Evolutionary conservation across 2,113 vertebrate species (phyloP).

Genomic region (Onychostoma macrolepis): DNA sequence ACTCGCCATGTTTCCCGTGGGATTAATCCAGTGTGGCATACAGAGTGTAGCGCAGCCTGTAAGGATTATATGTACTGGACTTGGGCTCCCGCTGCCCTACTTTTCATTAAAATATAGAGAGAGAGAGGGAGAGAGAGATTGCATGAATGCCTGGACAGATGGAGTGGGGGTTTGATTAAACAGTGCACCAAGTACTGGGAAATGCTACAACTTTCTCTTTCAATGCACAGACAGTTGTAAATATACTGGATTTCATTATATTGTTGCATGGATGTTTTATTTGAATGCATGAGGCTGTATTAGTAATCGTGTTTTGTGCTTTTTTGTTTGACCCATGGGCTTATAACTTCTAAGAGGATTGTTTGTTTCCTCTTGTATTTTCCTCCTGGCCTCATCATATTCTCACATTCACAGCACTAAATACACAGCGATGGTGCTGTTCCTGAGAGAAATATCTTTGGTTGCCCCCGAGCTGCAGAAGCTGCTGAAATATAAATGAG

Average conservation of each 20-base stretch:
- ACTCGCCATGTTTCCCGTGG: conserved; percentile 62
- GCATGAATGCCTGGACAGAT: conserved; percentile 67
- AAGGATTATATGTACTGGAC: conserved; percentile 75
- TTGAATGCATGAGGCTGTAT: not conserved
- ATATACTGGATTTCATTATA: not conserved
- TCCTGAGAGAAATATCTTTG: conserved; percentile 49
- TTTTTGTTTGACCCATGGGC: conserved; percentile 6
- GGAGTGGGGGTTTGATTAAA: conserved; percentile 63
- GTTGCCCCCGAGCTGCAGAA: conserved; percentile 53
- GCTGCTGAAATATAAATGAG: conserved; percentile 63
- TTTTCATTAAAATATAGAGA: conserved; percentile 71
- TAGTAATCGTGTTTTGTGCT: not conserved
- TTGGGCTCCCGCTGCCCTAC: conserved; percentile 70
- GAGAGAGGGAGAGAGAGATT: conserved; percentile 38
- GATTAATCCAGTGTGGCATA: conserved; percentile 70
- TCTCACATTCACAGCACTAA: conserved; percentile 37
- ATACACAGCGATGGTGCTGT: conserved; percentile 27
- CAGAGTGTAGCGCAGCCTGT: conserved; percentile 66
- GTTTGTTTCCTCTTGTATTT: conserved; percentile 14
- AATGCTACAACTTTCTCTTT: conserved; percentile 28
- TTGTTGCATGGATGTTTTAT: conserved; percentile 4
- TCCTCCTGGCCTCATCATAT: conserved; percentile 25
- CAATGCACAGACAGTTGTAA: conserved; percentile 27
- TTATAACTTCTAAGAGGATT: conserved; percentile 13
- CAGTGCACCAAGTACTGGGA: conserved; percentile 26